Evolutionary conservation across 2,113 vertebrate species (phyloP).

Genomic region (Formicarius rufipectus): DNA sequence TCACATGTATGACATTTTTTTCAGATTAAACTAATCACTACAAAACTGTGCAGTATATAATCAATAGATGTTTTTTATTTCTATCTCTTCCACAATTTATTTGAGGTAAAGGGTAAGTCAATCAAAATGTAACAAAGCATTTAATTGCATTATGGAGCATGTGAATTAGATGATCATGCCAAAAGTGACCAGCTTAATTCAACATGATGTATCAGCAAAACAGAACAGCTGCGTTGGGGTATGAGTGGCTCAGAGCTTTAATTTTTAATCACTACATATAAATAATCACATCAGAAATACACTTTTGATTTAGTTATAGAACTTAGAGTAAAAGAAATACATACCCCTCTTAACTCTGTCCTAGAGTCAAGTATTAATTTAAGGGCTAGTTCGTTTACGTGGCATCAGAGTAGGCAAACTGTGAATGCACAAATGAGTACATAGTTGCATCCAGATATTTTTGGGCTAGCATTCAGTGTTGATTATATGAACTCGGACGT

Average conservation of each 20-base stretch:
- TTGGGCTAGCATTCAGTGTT: not conserved
- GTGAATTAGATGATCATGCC: not conserved
- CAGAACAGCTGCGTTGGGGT: not conserved
- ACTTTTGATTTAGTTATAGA: not conserved
- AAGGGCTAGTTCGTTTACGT: not conserved
- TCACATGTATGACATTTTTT: not conserved
- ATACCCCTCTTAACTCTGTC: not conserved
- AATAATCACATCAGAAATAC: not conserved
- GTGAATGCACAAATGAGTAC: not conserved
- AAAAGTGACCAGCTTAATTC: conserved; percentile 1
- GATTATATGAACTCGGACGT: not conserved
- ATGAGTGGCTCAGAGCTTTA: not conserved
- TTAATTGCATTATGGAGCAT: not conserved
- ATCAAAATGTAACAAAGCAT: not conserved
- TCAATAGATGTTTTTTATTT: not conserved
- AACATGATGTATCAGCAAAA: not conserved
- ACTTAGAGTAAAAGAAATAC: not conserved
- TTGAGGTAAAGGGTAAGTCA: not conserved
- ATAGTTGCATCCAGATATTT: not conserved
- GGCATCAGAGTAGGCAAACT: not conserved
- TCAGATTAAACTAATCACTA: not conserved
- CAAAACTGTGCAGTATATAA: not conserved
- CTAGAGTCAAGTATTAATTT: not conserved
- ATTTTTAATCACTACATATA: conserved; percentile 1
- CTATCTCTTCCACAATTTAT: not conserved